phyloP scores from a whole-genome alignment of 2,113 vertebrate genomes.

The Numenius arquata region DNA sequence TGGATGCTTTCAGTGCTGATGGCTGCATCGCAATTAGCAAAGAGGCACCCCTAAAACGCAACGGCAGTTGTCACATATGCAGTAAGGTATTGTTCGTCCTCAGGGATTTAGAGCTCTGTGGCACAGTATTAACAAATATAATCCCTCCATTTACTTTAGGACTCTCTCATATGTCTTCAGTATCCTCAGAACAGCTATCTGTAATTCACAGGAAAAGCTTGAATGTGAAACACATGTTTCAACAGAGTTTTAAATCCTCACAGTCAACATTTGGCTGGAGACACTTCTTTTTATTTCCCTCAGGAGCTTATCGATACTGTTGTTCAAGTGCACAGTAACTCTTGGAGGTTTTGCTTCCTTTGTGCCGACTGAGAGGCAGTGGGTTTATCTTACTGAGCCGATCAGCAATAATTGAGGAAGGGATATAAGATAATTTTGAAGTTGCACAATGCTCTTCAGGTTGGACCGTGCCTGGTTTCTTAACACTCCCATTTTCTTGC shows the following conservation, averaged over 20 bases:
- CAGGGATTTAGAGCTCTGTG: not conserved
- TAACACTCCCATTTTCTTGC: not conserved
- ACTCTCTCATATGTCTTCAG: not conserved
- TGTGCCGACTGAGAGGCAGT: not conserved
- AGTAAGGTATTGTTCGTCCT: not conserved
- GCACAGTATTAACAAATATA: not conserved
- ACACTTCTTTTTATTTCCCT: not conserved
- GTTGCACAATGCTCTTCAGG: not conserved
- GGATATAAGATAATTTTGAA: not conserved
- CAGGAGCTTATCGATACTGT: not conserved
- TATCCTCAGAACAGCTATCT: not conserved
- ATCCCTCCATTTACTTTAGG: not conserved
- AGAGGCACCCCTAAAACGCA: not conserved
- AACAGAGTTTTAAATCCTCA: not conserved
- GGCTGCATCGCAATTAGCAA: not conserved
- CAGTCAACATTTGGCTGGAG: not conserved
- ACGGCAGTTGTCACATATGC: not conserved
- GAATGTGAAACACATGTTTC: conserved; percentile 28
- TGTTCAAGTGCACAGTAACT: not conserved
- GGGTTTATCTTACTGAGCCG: not conserved
- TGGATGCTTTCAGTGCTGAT: not conserved
- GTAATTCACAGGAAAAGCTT: conserved; percentile 3
- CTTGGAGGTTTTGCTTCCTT: not conserved
- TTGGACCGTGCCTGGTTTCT: not conserved
- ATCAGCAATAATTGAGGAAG: not conserved